Conservation (phyloP, 2,113 vertebrate genomes). For the Hipposideros armiger region DNA sequence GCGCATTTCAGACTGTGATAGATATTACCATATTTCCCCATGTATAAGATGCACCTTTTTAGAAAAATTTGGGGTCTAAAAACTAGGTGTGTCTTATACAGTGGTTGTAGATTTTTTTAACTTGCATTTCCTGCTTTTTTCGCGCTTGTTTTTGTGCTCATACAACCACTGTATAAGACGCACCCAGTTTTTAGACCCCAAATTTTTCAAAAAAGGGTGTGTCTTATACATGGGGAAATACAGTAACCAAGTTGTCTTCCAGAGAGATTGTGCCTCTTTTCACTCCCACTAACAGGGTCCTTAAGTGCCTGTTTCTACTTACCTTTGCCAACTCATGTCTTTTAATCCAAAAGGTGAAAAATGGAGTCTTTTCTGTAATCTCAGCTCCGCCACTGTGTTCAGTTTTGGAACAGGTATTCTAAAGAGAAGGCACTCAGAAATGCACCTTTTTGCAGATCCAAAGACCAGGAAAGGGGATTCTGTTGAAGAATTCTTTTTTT, state of each 20-base stretch:
- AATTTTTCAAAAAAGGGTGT: no score
- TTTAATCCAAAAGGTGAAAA: not conserved
- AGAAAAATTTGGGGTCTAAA: no score
- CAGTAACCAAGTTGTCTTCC: not conserved
- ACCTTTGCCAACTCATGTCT: conserved; percentile 10
- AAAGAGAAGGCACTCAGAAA: conserved; percentile 14
- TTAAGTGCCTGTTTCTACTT: not conserved
- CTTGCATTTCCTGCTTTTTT: no score
- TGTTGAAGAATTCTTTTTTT: not conserved
- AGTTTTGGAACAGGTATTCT: not conserved
- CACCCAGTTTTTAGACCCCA: no score
- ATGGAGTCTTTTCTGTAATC: not conserved
- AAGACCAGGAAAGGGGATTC: not conserved
- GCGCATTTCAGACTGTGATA: not conserved
- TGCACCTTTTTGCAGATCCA: not conserved
- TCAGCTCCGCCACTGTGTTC: not conserved
- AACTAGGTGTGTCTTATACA: no score
- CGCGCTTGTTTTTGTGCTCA: no score
- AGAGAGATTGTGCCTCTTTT: conserved; percentile 10
- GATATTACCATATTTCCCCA: not conserved
- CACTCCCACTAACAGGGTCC: not conserved
- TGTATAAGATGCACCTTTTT: no score
- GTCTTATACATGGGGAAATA: no score
- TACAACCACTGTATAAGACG: no score
- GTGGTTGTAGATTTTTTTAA: no score